Evolutionary conservation across 2,797 vertebrate species (phyloP), one percentile per base, ranked within the genome.

Genomic region (Poeciliopsis paucimaculata): DNA sequence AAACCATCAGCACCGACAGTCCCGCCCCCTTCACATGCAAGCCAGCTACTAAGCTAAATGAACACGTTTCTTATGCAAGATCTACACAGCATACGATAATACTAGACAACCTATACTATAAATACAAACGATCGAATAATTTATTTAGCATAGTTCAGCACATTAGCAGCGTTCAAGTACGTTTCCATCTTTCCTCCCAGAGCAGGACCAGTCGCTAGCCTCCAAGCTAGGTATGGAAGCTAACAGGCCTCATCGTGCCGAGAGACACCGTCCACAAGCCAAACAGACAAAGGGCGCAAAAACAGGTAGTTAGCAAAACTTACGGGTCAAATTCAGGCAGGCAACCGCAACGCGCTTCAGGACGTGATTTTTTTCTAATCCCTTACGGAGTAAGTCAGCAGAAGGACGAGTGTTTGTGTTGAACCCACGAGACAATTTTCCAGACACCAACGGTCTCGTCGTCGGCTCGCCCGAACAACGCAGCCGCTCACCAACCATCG

Each of bases 11-110:
- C 84, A 80, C 49, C 45, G n/a, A 4, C 82, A 82, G 94, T 90
- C 94, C 95, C 94, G 93, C 95, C 95, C 95, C 95, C 95, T 88
- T 94, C 90, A 86, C 93, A 92, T 94, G 91, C 89, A 88, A 31
- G 87, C 73, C 53, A 76, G 86, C 86, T 88, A 91, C 85, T 88
- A 77, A 87, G 45, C 84, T 36, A 77, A 43, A 15, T 51, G 9
- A 60, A 74, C 15, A 64, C 45, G 16, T 73, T 72, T 81, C 3
- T 71, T 78, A 70, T 16, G 2, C 6, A 5, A 46, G 28, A 66
- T 76, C 76, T 36, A 71, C 31, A 31, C 47, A 8, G 28, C 68
- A 41, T 3, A 1, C 0, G 1, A 3, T 34, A 18, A 55, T 5
- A 12, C 6, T 7, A 8, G 2, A 0, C 1, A 41, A 12, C 15